phyloP scores from a whole-genome alignment of 2,113 vertebrate genomes.

The Phainopepla nitens region DNA sequence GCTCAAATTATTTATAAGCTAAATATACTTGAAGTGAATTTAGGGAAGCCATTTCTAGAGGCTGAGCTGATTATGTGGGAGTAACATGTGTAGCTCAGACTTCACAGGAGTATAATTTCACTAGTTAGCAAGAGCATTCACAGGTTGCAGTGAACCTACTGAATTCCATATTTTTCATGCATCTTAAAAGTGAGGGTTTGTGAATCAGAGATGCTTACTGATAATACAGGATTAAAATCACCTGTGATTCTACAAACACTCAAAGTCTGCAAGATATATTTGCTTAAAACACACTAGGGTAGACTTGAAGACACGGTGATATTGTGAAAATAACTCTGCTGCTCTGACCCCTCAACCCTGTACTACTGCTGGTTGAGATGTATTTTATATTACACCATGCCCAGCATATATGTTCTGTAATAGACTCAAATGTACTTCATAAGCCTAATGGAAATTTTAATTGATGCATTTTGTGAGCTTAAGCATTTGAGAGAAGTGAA shows the following conservation, averaged over 20 bases:
- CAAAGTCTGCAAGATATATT: background rate
- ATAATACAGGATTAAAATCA: background rate
- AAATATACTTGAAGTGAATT: background rate
- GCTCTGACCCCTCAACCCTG: background rate
- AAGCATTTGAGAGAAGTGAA: background rate
- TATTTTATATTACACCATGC: background rate
- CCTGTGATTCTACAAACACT: background rate
- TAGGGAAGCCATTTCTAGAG: background rate
- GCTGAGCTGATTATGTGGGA: background rate
- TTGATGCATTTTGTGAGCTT: background rate
- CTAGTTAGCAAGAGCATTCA: background rate
- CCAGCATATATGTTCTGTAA: background rate
- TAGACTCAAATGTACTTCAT: background rate
- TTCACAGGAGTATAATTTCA: background rate
- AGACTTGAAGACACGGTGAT: background rate
- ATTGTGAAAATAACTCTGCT: background rate
- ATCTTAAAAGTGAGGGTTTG: background rate
- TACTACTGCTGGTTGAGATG: background rate
- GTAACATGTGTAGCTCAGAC: background rate
- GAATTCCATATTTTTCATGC: background rate
- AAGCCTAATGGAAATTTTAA: background rate
- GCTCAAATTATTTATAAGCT: background rate
- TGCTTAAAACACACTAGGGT: background rate
- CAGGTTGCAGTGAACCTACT: background rate
- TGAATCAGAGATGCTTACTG: background rate